Evolutionary conservation across 2,113 vertebrate genomes (phyloP), one percentile per base, ranked within the genome.

Genomic region (Larimichthys polyactis): DNA sequence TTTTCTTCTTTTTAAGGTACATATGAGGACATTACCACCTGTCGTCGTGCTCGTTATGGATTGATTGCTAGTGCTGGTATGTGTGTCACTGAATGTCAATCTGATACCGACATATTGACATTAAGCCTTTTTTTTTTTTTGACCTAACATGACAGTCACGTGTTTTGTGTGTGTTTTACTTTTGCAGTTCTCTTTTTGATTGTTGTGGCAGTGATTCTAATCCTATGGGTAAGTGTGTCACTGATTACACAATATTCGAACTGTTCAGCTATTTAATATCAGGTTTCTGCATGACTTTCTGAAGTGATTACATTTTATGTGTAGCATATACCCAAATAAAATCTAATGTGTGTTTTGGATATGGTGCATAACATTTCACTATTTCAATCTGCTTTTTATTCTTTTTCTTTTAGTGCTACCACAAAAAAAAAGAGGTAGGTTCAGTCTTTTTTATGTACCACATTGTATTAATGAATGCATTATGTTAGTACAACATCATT

Each of bases 21-120:
- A 8, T 40, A 40, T 32, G 32, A 32, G 3, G 0, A 1, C 15
- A 46, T 24, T 2, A 14, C 2, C 10, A 15, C 4, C 14, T 2
- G 0, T 0, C 1, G 0, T 24, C 1, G 0, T 48, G 8, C 14
- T 44, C 0, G 0, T 9, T 0, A 2, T 55, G 22, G 2, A 11
- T 0, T 16, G 19, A 27, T 12, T 55, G 0, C 0, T 12, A 1
- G 0, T 4, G 0, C 0, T 5, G 49, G 82, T 75, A 70, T 14
- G 71, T 79, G 57, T 59, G 20, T 24, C 9, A 62, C 12, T 29
- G 5, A 46, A 40, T 22, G n/a, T 36, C 5, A 44, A 4, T 52
- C 22, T 3, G 10, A 19, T 16, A 17, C 10, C 15, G 17, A 48
- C 16, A 48, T 15, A 54, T 40, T 40, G 36, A 40, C 36, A 40